Percentiles rank a stretch among this genome's conserved stretches.
phyloP scores from a whole-genome alignment of 2,888 invertebrate species.

The Beris morrisii region DNA sequence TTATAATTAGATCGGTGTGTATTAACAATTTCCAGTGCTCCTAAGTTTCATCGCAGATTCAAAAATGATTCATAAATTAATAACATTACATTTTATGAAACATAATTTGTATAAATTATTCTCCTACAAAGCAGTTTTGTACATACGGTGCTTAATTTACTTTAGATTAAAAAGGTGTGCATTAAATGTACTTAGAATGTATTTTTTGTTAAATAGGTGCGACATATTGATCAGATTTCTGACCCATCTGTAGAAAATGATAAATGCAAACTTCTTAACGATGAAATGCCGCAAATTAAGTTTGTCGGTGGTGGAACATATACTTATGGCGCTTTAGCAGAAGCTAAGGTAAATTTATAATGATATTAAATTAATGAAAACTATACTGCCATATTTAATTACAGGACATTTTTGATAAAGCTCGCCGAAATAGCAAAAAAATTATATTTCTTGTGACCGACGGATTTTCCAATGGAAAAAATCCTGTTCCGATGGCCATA shows the following conservation, averaged over 20 bases:
- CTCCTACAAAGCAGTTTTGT: no score
- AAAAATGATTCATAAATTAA: no score
- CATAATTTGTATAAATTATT: no score
- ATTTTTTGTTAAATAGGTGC: slow-evolving; percentile 43
- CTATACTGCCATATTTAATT: slow-evolving; percentile 21
- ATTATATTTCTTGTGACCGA: slow-evolving; percentile 70
- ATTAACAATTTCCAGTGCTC: no score
- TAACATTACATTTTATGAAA: no score
- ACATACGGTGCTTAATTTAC: no score
- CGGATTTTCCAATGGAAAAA: slow-evolving; percentile 71
- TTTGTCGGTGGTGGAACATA: slow-evolving; percentile 71
- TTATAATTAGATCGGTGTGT: no score
- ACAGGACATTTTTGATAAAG: slow-evolving; percentile 58
- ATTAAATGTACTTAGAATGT: no score
- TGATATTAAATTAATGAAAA: not conserved
- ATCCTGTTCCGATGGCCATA: slow-evolving; percentile 64
- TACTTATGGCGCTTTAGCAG: slow-evolving; percentile 67
- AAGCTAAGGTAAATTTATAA: slow-evolving; percentile 60
- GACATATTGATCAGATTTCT: slow-evolving; percentile 66
- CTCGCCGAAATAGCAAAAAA: slow-evolving; percentile 59
- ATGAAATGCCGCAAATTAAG: slow-evolving; percentile 62
- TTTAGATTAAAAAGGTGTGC: no score
- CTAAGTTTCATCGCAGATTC: no score
- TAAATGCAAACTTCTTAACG: slow-evolving; percentile 66
- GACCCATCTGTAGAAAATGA: slow-evolving; percentile 59